Percentiles rank a stretch among this genome's conserved stretches.
Conservation (phyloP, 2,797 vertebrate genomes). For the Intellagama lesueurii region DNA sequence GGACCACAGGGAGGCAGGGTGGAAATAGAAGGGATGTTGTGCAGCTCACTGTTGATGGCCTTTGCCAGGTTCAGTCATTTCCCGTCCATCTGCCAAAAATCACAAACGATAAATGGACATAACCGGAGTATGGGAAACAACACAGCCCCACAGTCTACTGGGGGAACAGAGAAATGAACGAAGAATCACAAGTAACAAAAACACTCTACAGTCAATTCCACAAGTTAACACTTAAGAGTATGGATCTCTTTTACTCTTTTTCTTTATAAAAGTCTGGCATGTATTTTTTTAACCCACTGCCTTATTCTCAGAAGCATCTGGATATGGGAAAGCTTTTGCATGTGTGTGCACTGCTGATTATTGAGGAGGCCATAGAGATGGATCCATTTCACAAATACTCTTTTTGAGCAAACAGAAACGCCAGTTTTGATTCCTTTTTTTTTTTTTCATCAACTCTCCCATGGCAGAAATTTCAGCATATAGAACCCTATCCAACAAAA, state of each 20-base stretch:
- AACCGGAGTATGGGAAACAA: slow-evolving; percentile 87
- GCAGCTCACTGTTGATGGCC: slow-evolving; percentile 67
- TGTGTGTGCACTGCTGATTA: not conserved
- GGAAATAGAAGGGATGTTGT: slow-evolving; percentile 76
- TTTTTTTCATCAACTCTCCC: not conserved
- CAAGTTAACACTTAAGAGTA: slow-evolving; percentile 35
- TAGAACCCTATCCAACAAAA: slow-evolving; percentile 13
- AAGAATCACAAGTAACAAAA: slow-evolving; percentile 58
- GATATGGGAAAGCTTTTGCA: not conserved
- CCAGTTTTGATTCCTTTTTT: slow-evolving; percentile 20
- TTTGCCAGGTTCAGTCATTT: slow-evolving; percentile 87
- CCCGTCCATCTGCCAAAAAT: slow-evolving; percentile 90
- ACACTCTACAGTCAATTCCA: slow-evolving; percentile 30
- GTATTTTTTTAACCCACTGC: not conserved
- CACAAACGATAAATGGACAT: slow-evolving; percentile 84
- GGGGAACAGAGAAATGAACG: slow-evolving; percentile 74
- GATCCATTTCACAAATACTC: slow-evolving; percentile 2
- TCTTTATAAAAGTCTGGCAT: not conserved
- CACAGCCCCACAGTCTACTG: slow-evolving; percentile 76
- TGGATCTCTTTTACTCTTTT: slow-evolving; percentile 35
- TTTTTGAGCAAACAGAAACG: slow-evolving; percentile 18
- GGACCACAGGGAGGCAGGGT: slow-evolving; percentile 60
- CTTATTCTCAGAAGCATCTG: not conserved
- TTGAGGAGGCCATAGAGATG: not conserved
- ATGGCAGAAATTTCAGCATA: slow-evolving; percentile 24